These are phyloP conservation scores for Lagria hirta DNA, from an alignment of 2,888 invertebrate genomes.

Conservation along the genomic window DNA sequence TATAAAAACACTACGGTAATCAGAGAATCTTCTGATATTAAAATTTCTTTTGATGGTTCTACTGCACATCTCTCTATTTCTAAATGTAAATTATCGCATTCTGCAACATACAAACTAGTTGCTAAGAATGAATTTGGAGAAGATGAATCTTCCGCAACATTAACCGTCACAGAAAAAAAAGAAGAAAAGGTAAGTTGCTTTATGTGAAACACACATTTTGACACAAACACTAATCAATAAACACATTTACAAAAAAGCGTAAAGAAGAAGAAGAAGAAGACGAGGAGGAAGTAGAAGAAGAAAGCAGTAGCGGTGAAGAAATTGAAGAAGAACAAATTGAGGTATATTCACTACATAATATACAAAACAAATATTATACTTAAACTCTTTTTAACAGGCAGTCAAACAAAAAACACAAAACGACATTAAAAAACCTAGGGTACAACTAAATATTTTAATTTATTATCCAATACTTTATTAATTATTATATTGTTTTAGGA, in stretches of 20 bases:
- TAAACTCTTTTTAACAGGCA: conserved; percentile 17
- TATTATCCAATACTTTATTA: background rate
- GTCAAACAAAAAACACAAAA: conserved; percentile 22
- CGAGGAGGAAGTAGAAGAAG: conserved; percentile 47
- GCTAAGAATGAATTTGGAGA: conserved; percentile 90
- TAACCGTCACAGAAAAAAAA: conserved; percentile 70
- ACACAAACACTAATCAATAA: conserved; percentile 18
- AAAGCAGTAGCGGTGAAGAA: conserved; percentile 37
- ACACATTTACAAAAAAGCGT: conserved; percentile 34
- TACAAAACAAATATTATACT: conserved; percentile 9
- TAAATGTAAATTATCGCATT: conserved; percentile 70
- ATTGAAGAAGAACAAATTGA: conserved; percentile 43
- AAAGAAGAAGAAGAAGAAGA: conserved; percentile 54
- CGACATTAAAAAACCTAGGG: conserved; percentile 47
- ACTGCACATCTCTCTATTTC: conserved; percentile 78
- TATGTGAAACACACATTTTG: conserved; percentile 4
- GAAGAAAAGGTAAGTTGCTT: conserved; percentile 44
- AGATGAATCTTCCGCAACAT: conserved; percentile 82
- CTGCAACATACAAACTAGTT: conserved; percentile 81
- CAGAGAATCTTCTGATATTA: conserved; percentile 74
- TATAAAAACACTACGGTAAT: conserved; percentile 79
- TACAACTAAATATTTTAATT: conserved; percentile 43
- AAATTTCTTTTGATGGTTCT: conserved; percentile 81
- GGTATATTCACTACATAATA: conserved; percentile 32
- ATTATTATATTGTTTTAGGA: conserved; percentile 31